These are phyloP conservation scores for Chromis chromis DNA, from an alignment of 2,797 vertebrate species.

Conservation along the genomic window DNA sequence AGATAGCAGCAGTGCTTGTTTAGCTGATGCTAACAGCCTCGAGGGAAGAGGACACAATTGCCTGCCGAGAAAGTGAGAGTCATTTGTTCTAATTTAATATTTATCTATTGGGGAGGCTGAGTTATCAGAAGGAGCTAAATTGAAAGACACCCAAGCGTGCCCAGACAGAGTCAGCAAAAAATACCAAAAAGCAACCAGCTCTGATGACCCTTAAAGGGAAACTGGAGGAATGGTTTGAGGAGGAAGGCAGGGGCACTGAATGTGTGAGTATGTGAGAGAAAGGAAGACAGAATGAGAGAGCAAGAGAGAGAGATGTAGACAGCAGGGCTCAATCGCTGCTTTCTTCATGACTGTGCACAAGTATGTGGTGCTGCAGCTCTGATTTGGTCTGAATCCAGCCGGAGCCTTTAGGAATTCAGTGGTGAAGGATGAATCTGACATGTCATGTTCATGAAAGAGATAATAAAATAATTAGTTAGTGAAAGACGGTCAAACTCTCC, in stretches of 20 bases:
- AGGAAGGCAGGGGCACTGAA: background rate
- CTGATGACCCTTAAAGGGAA: constrained; percentile 56
- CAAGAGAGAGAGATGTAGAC: constrained; percentile 14
- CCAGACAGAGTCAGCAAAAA: constrained; percentile 66
- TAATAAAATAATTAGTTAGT: background rate
- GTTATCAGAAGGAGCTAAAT: constrained; percentile 75
- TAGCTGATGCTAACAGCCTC: constrained; percentile 59
- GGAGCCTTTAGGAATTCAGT: background rate
- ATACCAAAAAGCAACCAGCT: constrained; percentile 39
- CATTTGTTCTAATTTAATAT: constrained; percentile 82
- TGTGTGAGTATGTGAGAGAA: background rate
- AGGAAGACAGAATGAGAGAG: background rate
- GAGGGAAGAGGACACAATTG: constrained; percentile 59
- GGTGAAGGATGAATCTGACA: background rate
- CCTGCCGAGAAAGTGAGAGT: constrained; percentile 68
- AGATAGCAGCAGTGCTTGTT: constrained; percentile 60
- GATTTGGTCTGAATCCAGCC: background rate
- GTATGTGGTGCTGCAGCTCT: background rate
- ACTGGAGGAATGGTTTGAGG: background rate
- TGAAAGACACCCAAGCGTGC: constrained; percentile 74
- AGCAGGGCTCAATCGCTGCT: background rate
- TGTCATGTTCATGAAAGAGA: constrained; percentile 1
- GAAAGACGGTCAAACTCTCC: background rate
- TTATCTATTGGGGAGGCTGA: constrained; percentile 71
- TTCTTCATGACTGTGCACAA: background rate